These are phyloP conservation scores for Rhodophaea formosa DNA, from an alignment of 2,888 invertebrate species.

Conservation along the genomic window DNA sequence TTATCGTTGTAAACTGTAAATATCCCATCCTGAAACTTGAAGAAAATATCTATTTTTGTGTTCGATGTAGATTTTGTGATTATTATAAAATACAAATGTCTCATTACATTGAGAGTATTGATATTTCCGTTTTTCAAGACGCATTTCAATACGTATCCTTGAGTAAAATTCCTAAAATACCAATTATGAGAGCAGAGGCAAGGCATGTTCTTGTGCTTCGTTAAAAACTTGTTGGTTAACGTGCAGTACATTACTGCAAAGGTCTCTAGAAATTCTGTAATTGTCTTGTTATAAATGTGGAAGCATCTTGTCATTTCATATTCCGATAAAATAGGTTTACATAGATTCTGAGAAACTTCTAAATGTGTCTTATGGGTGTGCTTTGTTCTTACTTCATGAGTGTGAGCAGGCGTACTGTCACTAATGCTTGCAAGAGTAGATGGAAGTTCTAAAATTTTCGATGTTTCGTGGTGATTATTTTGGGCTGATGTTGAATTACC, in stretches of 20 bases:
- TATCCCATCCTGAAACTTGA: slow-evolving; percentile 30
- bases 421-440: not conserved
- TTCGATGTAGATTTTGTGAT: slow-evolving; percentile 32
- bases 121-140: slow-evolving; percentile 36
- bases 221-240: not conserved
- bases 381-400: not conserved
- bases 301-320: not conserved
- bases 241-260: not conserved
- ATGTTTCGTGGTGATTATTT: not conserved
- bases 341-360: not conserved
- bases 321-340: not conserved
- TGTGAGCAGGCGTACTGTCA: not conserved
- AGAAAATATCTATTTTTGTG: slow-evolving; percentile 33
- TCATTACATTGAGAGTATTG: slow-evolving; percentile 35
- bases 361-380: not conserved
- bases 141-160: slow-evolving; percentile 38
- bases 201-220: slow-evolving; percentile 22
- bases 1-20: slow-evolving; percentile 23
- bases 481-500: not conserved
- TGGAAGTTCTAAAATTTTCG: not conserved
- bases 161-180: slow-evolving; percentile 38
- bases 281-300: not conserved
- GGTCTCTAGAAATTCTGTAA: not conserved
- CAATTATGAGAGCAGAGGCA: slow-evolving; percentile 32
- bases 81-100: slow-evolving; percentile 41